Evolutionary conservation across 2,113 vertebrate species (phyloP).

Genomic region (Heptranchias perlo): DNA sequence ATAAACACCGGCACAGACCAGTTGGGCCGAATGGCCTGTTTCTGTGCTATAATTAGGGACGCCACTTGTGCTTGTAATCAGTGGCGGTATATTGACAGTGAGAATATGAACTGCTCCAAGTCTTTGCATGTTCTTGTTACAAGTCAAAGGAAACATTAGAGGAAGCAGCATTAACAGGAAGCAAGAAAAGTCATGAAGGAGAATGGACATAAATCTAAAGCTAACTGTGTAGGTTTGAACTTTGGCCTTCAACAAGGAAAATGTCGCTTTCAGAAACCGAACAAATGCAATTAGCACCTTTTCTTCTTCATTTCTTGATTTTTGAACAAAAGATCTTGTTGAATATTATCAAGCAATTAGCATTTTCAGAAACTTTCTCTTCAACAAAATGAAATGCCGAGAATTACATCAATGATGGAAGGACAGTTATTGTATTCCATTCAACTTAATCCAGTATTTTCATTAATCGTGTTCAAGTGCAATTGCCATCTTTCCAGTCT

Average conservation of each 20-base stretch:
- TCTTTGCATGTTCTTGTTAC: neutral
- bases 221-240: neutral
- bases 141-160: neutral
- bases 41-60: neutral
- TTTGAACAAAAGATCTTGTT: neutral
- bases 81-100: too few species aligned
- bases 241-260: neutral
- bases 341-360: neutral
- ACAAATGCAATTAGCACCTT: neutral
- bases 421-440: neutral
- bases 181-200: neutral
- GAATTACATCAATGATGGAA: neutral
- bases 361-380: neutral
- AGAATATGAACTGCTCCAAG: neutral
- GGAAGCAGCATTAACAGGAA: neutral
- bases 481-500: neutral
- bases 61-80: neutral
- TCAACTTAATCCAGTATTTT: constrained; percentile 2
- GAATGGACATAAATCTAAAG: too few species aligned
- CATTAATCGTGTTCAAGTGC: neutral
- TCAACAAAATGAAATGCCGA: neutral
- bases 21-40: too few species aligned
- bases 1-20: too few species aligned
- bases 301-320: neutral
- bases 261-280: neutral